phyloP scores from a whole-genome alignment of 2,113 vertebrate genomes.

The Otus sunia region DNA sequence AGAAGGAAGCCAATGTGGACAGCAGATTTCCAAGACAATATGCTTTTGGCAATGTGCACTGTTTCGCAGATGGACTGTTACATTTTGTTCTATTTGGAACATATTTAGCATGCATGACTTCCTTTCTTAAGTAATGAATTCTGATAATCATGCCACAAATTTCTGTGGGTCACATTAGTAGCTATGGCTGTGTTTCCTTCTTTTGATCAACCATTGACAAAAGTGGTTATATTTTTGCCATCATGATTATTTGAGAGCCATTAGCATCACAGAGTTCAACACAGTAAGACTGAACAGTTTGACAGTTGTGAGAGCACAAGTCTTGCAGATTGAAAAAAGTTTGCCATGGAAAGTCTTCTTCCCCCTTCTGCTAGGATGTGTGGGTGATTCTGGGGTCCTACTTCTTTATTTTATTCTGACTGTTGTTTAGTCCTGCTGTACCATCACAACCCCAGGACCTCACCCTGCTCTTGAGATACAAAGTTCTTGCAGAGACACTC shows the following conservation, averaged over 20 bases:
- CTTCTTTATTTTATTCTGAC: not conserved
- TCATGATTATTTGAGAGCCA: not conserved
- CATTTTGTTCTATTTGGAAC: slow-evolving; percentile 71
- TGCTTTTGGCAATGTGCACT: slow-evolving; percentile 38
- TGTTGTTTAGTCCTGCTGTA: not conserved
- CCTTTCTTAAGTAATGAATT: slow-evolving; percentile 60
- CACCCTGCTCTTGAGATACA: not conserved
- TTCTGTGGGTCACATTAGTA: slow-evolving; percentile 38
- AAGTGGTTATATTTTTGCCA: not conserved
- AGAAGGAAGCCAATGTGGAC: slow-evolving; percentile 51
- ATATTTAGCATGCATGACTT: slow-evolving; percentile 59
- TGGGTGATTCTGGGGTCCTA: not conserved
- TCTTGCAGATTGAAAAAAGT: not conserved
- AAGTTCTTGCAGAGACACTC: not conserved
- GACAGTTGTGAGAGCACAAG: not conserved
- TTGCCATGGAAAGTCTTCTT: not conserved
- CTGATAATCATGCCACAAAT: slow-evolving; percentile 26
- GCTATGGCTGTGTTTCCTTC: not conserved
- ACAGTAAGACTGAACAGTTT: not conserved
- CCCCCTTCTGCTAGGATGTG: not conserved
- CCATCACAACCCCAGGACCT: not conserved
- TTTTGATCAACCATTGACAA: not conserved
- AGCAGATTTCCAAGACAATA: slow-evolving; percentile 63
- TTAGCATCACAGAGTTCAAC: not conserved
- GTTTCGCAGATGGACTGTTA: slow-evolving; percentile 52